phyloP scores from a whole-genome alignment of 2,113 vertebrate species.

The Pongo abelii region DNA sequence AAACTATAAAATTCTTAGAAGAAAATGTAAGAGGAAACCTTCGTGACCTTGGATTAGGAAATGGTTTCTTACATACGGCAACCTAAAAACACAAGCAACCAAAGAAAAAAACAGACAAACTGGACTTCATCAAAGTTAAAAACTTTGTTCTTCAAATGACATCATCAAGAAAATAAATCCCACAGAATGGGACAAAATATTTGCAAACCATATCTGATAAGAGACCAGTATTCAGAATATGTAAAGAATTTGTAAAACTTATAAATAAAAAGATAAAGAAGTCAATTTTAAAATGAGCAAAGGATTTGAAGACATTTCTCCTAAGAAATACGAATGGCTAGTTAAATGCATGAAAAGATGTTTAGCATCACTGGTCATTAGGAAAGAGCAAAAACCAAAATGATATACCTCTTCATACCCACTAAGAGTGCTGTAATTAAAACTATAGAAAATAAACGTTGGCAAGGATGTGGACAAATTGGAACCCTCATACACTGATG shows the following conservation, averaged over 20 bases:
- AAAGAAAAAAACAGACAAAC: background rate
- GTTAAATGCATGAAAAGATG: constrained; percentile 40
- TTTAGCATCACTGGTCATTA: background rate
- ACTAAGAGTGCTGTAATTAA: background rate
- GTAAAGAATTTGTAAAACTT: background rate
- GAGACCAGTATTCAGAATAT: background rate
- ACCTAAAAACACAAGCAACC: background rate
- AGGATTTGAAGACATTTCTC: constrained; percentile 29
- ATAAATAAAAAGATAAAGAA: constrained; percentile 14
- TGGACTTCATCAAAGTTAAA: background rate
- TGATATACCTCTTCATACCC: background rate
- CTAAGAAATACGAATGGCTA: background rate
- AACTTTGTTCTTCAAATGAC: background rate
- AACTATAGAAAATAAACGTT: background rate
- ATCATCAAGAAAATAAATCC: constrained; percentile 30
- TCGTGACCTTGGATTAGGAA: background rate
- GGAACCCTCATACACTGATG: background rate
- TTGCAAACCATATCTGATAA: background rate
- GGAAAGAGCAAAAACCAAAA: constrained; percentile 35
- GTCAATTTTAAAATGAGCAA: background rate
- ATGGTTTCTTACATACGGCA: constrained; percentile 8
- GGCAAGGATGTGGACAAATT: background rate
- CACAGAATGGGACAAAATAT: background rate
- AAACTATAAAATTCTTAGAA: background rate
- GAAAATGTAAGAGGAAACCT: background rate